Evolutionary conservation across 2,113 vertebrate species (phyloP), one percentile per base, ranked within the genome.

Genomic region (Elachura formosa): DNA sequence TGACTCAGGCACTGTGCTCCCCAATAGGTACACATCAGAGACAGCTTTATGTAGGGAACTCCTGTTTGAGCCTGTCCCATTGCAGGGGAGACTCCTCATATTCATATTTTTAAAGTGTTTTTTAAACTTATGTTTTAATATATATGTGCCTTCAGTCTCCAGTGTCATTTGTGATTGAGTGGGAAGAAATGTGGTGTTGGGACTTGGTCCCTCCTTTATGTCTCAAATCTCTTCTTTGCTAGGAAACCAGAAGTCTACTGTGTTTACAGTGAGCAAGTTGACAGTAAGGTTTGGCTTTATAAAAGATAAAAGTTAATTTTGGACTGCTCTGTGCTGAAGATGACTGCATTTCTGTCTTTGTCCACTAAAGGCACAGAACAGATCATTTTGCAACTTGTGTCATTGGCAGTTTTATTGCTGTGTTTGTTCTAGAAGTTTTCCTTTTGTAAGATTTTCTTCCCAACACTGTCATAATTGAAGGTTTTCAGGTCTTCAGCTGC

Each of bases 1-100:
- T 41, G 41, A 5, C 14, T 54, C 4, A 25, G 34, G 46, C 41
- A 58, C 52, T 0, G 0, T 26, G 9, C 9, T 82, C 43, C 11
- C 6, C 31, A 10, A 5, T 12, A 58, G 79, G 19, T 62, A 2
- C 0, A 1, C 0, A 3, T 33, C 22, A 46, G 73, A 74, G 26
- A 25, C 16, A n/a, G 4, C 7, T 63, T 62, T 21, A 3, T 54
- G 10, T 76, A 58, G 34, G 55, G 16, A 87, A 6, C 38, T 24
- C 31, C 20, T 63, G 34, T n/a, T 25, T 40, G 59, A 58, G 67
- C 10, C 43, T 66, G 33, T 31, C 19, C 14, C 1, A 0, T n/a
- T 71, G 14, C 3, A 2, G 7, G 7, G 3, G 1, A 2, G 4
- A 40, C 15, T 67, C 19, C 28, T 77, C 38, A 10, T 64, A 4